Conservation (phyloP, 1,140 invertebrate species). For the Medauroidea extradentata region DNA sequence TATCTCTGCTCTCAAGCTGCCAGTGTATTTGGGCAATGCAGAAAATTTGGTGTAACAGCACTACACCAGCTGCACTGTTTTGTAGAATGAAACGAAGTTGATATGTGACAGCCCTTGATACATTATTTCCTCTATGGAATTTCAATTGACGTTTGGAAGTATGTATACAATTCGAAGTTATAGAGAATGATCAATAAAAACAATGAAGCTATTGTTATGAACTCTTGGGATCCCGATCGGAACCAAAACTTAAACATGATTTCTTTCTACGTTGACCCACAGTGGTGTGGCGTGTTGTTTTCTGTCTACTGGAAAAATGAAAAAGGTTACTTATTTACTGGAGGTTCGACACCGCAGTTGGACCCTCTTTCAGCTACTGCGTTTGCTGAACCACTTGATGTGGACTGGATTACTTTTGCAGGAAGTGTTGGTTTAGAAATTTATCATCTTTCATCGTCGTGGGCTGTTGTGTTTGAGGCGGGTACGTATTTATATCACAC, state of each 20-base stretch:
- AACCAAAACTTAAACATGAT: conserved; percentile 14
- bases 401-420: conserved; percentile 24
- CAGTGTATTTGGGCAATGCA: too few relatives aligned
- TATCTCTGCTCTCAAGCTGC: too few relatives aligned
- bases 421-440: conserved; percentile 27
- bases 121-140: too few relatives aligned
- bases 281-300: conserved; percentile 26
- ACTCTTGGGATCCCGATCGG: background rate
- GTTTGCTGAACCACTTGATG: conserved; percentile 18
- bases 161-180: too few relatives aligned
- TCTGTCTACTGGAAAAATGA: conserved; percentile 26
- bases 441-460: conserved; percentile 24
- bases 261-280: conserved; percentile 19
- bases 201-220: too few relatives aligned
- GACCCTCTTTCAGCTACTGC: conserved; percentile 11
- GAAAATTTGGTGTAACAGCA: too few relatives aligned
- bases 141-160: too few relatives aligned
- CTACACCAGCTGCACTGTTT: too few relatives aligned
- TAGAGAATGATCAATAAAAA: too few relatives aligned
- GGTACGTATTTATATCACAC: too few relatives aligned
- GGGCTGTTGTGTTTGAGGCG: conserved; percentile 24
- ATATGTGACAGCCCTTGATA: too few relatives aligned
- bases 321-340: conserved; percentile 6
- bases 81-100: too few relatives aligned
- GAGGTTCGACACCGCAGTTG: conserved; percentile 6